phyloP scores from a whole-genome alignment of 2,888 invertebrate species.

The Callosobruchus maculatus region DNA sequence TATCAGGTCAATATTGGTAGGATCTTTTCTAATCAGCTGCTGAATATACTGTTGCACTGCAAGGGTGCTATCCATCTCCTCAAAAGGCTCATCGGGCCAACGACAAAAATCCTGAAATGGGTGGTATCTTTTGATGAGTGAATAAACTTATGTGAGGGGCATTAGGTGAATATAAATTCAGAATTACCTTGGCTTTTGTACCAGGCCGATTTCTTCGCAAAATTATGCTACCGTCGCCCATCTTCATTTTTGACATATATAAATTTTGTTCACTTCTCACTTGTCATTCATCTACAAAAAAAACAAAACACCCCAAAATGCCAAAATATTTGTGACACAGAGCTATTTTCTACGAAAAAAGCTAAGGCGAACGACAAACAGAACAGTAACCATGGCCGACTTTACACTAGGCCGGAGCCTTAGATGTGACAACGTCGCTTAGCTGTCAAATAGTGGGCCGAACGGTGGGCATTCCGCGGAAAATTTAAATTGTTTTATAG shows the following conservation, averaged over 20 bases:
- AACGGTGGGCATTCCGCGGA: too few relatives aligned
- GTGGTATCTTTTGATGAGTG: not conserved
- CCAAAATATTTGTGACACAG: too few relatives aligned
- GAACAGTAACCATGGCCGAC: too few relatives aligned
- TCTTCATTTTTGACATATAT: constrained; percentile 60
- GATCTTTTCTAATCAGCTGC: constrained; percentile 91
- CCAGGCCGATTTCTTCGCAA: constrained; percentile 88
- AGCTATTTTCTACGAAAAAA: too few relatives aligned
- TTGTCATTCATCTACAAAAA: too few relatives aligned
- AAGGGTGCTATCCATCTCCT: constrained; percentile 98
- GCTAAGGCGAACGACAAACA: too few relatives aligned
- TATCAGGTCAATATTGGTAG: constrained; percentile 89
- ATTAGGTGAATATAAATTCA: constrained; percentile 4
- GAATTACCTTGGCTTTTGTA: constrained; percentile 76
- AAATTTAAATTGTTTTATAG: too few relatives aligned
- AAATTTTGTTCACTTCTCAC: not conserved
- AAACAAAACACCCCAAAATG: too few relatives aligned
- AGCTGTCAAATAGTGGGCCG: too few relatives aligned
- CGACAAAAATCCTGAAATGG: constrained; percentile 82
- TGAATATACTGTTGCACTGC: constrained; percentile 99
- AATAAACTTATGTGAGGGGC: not conserved
- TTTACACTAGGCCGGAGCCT: too few relatives aligned
- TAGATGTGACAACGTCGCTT: too few relatives aligned
- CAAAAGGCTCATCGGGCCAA: constrained; percentile 97
- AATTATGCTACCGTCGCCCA: constrained; percentile 81